Conservation (phyloP, 2,888 invertebrate species). For the Caenorhabditis angaria region DNA sequence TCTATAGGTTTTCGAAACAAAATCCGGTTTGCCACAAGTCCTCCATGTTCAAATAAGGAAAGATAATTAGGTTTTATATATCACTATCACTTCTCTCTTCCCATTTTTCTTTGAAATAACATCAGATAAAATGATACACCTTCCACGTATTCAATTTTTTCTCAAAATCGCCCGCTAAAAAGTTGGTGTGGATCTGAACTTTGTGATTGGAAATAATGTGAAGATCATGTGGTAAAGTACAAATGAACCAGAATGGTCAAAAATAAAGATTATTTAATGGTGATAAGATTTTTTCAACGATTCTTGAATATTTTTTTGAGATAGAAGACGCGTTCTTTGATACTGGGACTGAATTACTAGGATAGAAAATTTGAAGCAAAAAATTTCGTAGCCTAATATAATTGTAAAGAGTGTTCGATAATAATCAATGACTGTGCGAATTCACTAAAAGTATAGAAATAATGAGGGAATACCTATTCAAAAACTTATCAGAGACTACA, state of each 20-base stretch:
- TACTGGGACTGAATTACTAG: no score
- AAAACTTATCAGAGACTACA: no score
- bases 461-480: no score
- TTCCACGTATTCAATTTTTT: background rate
- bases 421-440: no score
- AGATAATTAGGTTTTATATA: background rate
- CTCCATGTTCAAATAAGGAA: background rate
- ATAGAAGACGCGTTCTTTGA: no score
- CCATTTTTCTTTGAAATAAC: background rate
- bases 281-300: background rate
- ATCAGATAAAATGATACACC: background rate
- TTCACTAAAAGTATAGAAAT: no score
- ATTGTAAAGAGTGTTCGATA: no score
- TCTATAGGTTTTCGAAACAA: conserved; percentile 1
- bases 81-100: background rate
- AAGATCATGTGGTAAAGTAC: background rate
- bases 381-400: no score
- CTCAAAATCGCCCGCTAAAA: no score
- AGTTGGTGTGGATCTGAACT: background rate
- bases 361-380: no score
- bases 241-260: background rate
- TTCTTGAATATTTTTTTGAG: no score
- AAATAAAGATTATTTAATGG: background rate
- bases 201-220: background rate
- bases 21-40: conserved; percentile 1